Percentiles rank a stretch among this genome's conserved stretches.
These are phyloP conservation scores for Zelleria hepariella DNA, from an alignment of 2,888 invertebrate genomes.

Conservation along the genomic window DNA sequence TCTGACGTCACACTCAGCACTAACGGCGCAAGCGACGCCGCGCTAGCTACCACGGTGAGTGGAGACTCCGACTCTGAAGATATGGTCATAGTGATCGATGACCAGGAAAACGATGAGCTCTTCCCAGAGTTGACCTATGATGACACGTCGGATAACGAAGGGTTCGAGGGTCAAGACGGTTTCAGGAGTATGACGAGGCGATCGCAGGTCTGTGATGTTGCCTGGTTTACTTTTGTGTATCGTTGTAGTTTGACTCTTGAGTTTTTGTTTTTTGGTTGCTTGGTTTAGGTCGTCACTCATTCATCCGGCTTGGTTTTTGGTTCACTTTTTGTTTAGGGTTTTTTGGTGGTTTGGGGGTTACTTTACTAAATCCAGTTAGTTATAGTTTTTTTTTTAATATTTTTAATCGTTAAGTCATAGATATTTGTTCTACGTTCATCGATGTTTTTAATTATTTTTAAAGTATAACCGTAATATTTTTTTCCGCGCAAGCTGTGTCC, in stretches of 20 bases:
- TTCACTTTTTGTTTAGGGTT: not conserved
- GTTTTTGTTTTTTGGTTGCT: not conserved
- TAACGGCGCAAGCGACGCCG: conserved; percentile 21
- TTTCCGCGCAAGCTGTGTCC: too few species aligned
- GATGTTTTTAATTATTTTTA: too few species aligned
- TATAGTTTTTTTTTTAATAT: too few species aligned
- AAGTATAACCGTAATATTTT: too few species aligned
- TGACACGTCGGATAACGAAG: conserved; percentile 48
- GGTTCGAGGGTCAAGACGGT: conserved; percentile 37
- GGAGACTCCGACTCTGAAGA: conserved; percentile 37
- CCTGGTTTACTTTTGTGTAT: too few species aligned
- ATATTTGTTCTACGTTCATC: too few species aligned
- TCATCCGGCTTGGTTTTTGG: too few species aligned
- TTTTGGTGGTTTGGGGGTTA: too few species aligned
- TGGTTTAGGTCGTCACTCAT: not conserved
- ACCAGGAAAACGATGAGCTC: conserved; percentile 42
- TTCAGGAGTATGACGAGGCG: conserved; percentile 53
- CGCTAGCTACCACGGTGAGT: conserved; percentile 40
- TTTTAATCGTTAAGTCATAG: too few species aligned
- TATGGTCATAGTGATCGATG: conserved; percentile 25
- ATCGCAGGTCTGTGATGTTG: conserved; percentile 53
- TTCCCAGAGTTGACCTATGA: conserved; percentile 64
- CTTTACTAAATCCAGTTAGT: too few species aligned
- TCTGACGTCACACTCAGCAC: conserved; percentile 20
- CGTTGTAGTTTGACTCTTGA: too few species aligned